Evolutionary conservation across 92 coral and sea anemone genomes (phyloP), one percentile per base, ranked within the genome.

Genomic region (Palythoa caribaeorum): DNA sequence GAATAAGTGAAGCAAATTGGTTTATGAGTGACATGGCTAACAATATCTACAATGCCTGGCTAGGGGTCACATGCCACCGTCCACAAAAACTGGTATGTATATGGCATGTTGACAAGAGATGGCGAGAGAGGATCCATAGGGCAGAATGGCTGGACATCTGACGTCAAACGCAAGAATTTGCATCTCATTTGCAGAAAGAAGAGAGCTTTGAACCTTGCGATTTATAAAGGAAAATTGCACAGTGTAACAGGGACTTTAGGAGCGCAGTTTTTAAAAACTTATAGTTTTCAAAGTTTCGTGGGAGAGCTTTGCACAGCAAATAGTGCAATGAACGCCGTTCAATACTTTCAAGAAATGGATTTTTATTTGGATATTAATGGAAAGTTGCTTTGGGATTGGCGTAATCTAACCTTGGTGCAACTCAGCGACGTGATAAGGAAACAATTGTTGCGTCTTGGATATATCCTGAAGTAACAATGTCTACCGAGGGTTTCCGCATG

Each of bases 41-140:
- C 13, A 90, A 88, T 39, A 84, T 28, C 68, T 92, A 83, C 79
- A 92, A 92, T 88, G 94, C 94, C 51, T 92, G 94, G 94, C 80
- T 92, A 15, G 92, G 84, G 17, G 84, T 92, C 12, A 84, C 77
- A 90, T 87, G 86, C 3, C 78, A 19, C 71, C 66, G 77, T 6
- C 88, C 90, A 14, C 15, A 9, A 7, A 83, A 80, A 54, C 83
- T 92, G 13, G 5, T 92, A 9, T 91, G 92, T 20, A 51, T 88
- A 11, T 91, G 94, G 94, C 92, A 91, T 76, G 92, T 91, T 75
- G 94, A 88, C 65, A 84, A 71, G 17, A 92, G 92, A 3, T 92
- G 94, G 94, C 51, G 90, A 38, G 85, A 77, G 65, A 87, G 69
- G n/a, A n/a, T n/a, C 55, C 60, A 54, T 13, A 54, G 60, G 60